Percentiles rank a stretch among this genome's conserved stretches.
phyloP scores from a whole-genome alignment of 2,888 invertebrate species.

The Octonoba sinensis region DNA sequence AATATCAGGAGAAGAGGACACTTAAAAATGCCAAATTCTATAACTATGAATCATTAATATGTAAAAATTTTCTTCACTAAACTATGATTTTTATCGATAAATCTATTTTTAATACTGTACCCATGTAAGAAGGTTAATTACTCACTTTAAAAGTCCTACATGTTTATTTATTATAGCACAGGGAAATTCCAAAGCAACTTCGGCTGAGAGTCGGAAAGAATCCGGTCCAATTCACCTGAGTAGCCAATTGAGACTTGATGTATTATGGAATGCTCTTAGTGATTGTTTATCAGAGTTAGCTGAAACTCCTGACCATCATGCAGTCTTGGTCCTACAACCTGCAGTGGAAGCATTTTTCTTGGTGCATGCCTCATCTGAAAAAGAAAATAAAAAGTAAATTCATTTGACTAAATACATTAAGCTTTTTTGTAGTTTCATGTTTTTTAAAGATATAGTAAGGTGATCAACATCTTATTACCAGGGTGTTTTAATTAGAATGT shows the following conservation, averaged over 20 bases:
- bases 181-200: not conserved
- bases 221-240: conserved; percentile 73
- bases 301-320: conserved; percentile 87
- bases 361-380: conserved; percentile 79
- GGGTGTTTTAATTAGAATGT: too few relatives aligned
- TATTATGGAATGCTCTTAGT: conserved; percentile 84
- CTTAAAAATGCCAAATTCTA: too few relatives aligned
- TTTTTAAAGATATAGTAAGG: too few relatives aligned
- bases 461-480: too few relatives aligned
- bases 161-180: not conserved
- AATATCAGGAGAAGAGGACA: too few relatives aligned
- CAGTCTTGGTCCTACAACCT: conserved; percentile 86
- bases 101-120: not conserved
- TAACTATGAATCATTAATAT: too few relatives aligned
- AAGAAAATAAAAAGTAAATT: conserved; percentile 58
- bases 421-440: not conserved
- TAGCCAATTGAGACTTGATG: conserved; percentile 80
- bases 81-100: too few relatives aligned
- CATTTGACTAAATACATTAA: not conserved
- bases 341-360: conserved; percentile 92
- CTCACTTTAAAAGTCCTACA: too few relatives aligned
- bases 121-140: not conserved
- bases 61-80: too few relatives aligned
- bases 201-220: conserved; percentile 3
- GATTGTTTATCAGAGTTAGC: conserved; percentile 83